Base-by-base conservation (phyloP, 2,888 invertebrate species). In the Dastarcus helophoroides region DNA sequence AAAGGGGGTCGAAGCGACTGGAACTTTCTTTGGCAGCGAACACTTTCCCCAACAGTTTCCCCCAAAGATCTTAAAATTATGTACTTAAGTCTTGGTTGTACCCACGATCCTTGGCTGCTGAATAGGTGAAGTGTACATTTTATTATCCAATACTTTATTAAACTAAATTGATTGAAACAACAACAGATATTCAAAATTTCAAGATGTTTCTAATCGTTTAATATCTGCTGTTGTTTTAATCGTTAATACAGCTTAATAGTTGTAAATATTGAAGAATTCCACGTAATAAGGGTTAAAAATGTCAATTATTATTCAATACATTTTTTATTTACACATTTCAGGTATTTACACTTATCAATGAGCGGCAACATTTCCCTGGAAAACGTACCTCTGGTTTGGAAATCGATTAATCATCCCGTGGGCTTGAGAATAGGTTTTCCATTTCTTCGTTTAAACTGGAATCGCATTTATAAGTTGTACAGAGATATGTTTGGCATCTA, bases 1-100 rank as follows among this genome's bases (percentile, higher is more conserved):
- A 56, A 71, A 33, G 83, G 84, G 22, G 71, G 70, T 0, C 58
- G 68, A 12, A 61, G 62, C 1, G 82, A 82, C 50, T 86, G 82
- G 74, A 67, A 79, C 16, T 77, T 78, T 54, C 61, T 81, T 21
- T 79, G 76, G 71, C 45, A 65, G 3, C 60, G 71, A 42, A 82
- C 76, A 59, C 46, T 59, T 17, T 64, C 64, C 29, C 62, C 75
- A 2, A 67, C 69, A 8, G 71, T 75, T 25, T 76, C 77, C 1
- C 61, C 68, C 2, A 71, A 62, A 6, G 40, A 67, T 60, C 52
- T 58, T 17, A 55, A 67, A 37, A 57, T 65, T 27, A 62, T 69
- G 23, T 61, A 59, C 47, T 62, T 60, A 38, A 53, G 54, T 30
- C 53, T 73, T 41, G 68, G 72, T n/a, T 63, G 64, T 37, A 66